Percentiles rank a stretch among this genome's conserved stretches.
These are phyloP conservation scores for Phodopus roborovskii DNA, from an alignment of 2,113 vertebrate species.

Conservation along the genomic window DNA sequence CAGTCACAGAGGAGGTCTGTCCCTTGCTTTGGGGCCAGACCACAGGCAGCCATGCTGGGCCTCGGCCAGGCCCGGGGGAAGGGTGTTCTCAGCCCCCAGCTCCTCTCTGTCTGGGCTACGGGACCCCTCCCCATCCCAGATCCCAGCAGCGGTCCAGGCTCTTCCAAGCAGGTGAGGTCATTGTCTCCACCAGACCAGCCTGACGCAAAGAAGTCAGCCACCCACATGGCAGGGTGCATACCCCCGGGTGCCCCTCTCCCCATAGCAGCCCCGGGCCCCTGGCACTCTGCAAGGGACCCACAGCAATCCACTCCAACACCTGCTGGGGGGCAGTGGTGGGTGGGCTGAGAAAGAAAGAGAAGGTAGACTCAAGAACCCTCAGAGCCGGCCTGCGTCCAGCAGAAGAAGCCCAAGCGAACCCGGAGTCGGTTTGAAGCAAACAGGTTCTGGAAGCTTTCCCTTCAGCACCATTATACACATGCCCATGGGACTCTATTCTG, in stretches of 20 bases:
- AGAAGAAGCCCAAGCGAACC: not conserved
- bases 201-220: slow-evolving; percentile 63
- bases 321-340: not conserved
- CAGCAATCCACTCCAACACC: slow-evolving; percentile 8
- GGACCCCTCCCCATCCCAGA: slow-evolving; percentile 79
- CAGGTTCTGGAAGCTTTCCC: not conserved
- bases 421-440: fast-evolving
- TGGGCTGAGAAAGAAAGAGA: not conserved
- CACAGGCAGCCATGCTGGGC: slow-evolving; percentile 77
- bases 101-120: slow-evolving; percentile 62
- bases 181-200: slow-evolving; percentile 73
- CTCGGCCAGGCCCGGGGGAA: slow-evolving; percentile 60
- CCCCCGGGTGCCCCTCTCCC: not conserved
- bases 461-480: fast-evolving
- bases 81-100: slow-evolving; percentile 61
- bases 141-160: slow-evolving; percentile 58
- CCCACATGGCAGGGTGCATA: slow-evolving; percentile 59
- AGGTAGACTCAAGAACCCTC: not conserved
- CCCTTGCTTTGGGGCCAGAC: slow-evolving; percentile 75
- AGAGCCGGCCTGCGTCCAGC: not conserved
- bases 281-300: not conserved
- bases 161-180: slow-evolving; percentile 81
- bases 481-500: not conserved
- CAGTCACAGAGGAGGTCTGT: slow-evolving; percentile 80
- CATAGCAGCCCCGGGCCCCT: not conserved